Evolutionary conservation across 2,797 vertebrate species (phyloP).

Genomic region (Mareca penelope): DNA sequence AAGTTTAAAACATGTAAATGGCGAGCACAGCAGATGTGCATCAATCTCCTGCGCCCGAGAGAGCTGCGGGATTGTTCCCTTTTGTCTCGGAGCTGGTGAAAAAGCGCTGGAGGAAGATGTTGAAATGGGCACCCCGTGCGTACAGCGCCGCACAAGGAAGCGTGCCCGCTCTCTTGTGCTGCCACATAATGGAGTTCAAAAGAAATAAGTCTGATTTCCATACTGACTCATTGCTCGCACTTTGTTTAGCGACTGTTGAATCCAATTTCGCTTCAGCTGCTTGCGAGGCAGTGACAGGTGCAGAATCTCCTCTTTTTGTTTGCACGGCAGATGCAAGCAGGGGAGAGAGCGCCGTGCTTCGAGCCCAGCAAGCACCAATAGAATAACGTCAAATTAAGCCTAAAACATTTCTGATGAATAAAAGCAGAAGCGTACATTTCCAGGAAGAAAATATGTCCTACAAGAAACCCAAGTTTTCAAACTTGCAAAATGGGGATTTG

Average conservation of each 20-base stretch:
- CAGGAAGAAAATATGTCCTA: background rate
- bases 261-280: conserved; percentile 3
- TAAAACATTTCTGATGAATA: conserved; percentile 20
- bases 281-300: conserved; percentile 44
- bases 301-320: conserved; percentile 33
- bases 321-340: conserved; percentile 16
- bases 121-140: background rate
- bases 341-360: background rate
- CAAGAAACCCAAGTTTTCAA: background rate
- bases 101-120: background rate
- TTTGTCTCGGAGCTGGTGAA: background rate
- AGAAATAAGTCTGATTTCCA: conserved; percentile 51
- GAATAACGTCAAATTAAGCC: conserved; percentile 29
- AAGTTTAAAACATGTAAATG: background rate
- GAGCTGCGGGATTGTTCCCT: background rate
- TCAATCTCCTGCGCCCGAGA: background rate
- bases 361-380: background rate
- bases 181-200: background rate
- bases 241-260: background rate
- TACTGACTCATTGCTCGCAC: conserved; percentile 38
- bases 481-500: background rate
- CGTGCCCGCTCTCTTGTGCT: background rate
- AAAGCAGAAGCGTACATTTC: background rate
- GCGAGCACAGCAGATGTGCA: background rate
- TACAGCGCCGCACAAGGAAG: background rate